These are phyloP conservation scores for Anneissia japonica DNA, from an alignment of 35 echinoderm and acorn worm genomes.

Conservation along the genomic window DNA sequence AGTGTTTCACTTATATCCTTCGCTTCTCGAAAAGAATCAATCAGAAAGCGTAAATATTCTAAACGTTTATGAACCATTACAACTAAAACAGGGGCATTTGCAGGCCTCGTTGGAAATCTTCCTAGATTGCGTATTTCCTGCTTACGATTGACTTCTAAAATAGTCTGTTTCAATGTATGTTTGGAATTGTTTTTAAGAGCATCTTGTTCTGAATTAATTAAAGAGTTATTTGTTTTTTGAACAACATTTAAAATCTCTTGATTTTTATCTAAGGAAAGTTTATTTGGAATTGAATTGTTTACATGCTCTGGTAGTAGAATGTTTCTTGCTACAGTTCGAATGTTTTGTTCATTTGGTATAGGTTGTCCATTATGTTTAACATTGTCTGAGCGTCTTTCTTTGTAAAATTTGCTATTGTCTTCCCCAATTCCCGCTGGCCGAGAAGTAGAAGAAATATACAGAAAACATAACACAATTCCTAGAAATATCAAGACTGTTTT, in stretches of 20 bases:
- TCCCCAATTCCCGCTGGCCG: neutral
- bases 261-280: too few relatives aligned
- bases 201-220: neutral
- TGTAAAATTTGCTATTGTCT: neutral
- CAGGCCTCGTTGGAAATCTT: conserved; percentile 35
- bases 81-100: conserved; percentile 56
- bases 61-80: conserved; percentile 92
- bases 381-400: neutral
- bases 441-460: neutral
- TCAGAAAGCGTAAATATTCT: conserved; percentile 89
- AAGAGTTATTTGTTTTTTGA: neutral
- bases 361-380: neutral
- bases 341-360: neutral
- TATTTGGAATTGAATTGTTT: neutral
- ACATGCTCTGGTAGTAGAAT: neutral
- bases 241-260: neutral
- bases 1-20: conserved; percentile 59
- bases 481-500: neutral
- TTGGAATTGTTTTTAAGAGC: neutral
- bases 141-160: conserved; percentile 67
- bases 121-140: conserved; percentile 58
- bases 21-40: conserved; percentile 65
- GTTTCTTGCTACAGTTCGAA: neutral
- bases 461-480: neutral
- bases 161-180: conserved; percentile 44